phyloP scores from a whole-genome alignment of 1,140 invertebrate genomes.

The Helicoverpa armigera region DNA sequence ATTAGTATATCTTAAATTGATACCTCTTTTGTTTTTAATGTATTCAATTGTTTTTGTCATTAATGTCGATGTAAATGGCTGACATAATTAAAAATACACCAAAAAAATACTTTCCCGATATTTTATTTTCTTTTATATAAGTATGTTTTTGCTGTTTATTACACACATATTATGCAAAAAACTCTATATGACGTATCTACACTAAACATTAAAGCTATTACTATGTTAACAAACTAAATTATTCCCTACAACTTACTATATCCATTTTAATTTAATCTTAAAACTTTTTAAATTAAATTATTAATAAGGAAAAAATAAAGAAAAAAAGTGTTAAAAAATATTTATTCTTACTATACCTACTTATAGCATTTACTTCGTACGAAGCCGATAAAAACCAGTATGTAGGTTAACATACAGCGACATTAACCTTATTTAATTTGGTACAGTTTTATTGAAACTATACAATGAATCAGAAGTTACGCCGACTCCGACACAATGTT shows the following conservation, averaged over 20 bases:
- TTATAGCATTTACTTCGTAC: neutral
- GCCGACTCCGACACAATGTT: neutral
- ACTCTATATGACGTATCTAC: too few relatives aligned
- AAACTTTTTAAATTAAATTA: too few relatives aligned
- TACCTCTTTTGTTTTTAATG: constrained; percentile 14
- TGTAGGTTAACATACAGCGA: constrained; percentile 44
- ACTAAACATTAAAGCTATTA: too few relatives aligned
- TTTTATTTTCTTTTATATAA: too few relatives aligned
- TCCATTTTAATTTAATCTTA: too few relatives aligned
- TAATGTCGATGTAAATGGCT: neutral
- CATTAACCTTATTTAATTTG: constrained; percentile 44
- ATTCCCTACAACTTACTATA: too few relatives aligned
- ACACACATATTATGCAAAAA: too few relatives aligned
- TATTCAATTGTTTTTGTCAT: neutral
- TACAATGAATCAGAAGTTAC: constrained; percentile 27
- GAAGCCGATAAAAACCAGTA: neutral
- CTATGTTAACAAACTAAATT: too few relatives aligned
- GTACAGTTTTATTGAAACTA: constrained; percentile 1
- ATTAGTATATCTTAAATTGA: neutral
- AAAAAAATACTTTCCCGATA: too few relatives aligned
- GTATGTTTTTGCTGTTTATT: too few relatives aligned
- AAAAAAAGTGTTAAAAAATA: neutral
- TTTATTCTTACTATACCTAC: neutral
- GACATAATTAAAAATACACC: neutral
- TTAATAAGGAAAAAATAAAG: neutral